Evolutionary conservation across 1,140 invertebrate genomes (phyloP), one percentile per base, ranked within the genome.

Genomic region (Lordiphosa mommai): DNA sequence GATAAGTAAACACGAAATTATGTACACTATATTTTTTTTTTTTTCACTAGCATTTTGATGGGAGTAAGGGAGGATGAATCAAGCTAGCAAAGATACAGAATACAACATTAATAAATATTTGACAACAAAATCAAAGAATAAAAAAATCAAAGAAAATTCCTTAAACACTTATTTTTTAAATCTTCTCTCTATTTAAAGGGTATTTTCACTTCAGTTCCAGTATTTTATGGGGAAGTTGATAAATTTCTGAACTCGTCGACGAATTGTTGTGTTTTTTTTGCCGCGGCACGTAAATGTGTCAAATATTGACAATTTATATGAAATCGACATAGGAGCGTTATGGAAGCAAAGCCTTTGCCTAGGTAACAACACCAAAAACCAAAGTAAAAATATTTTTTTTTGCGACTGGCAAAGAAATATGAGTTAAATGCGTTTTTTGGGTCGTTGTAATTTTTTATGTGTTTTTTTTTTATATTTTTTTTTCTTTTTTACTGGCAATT

Each of bases 291-390:
- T 68, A 82, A 68, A 82, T 82, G 71, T 82, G 76, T 82, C 76
- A 82, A 68, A 82, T 82, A 82, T 82, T 82, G 76, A 82, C 76
- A 82, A 76, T 82, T 82, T 82, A 72, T 76, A 76, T 72, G 60
- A 74, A 71, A 76, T 82, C 49, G 76, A 76, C 76, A 82, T 76
- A 66, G 60, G 57, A 65, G 63, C 50, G 49, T 51, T 59, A 61
- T 63, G 50, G 60, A 38, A 64, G 33, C 27, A 38, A 30, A n/a
- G 27, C 10, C 30, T 41, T 41, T 41, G 40, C 9, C 40, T 41
- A 41, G 40, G 40, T 41, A 41, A 41, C 38, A 23, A 41, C 38
- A 40, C 4, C 17, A 8, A 23, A 38, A 40, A 40, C 14, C 9
- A 4, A 38, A 23, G 7, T 14, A 41, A 16, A 61, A 56, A 63